These are phyloP conservation scores for Scrobipalpa costella DNA, from an alignment of 2,888 invertebrate genomes.

Conservation along the genomic window DNA sequence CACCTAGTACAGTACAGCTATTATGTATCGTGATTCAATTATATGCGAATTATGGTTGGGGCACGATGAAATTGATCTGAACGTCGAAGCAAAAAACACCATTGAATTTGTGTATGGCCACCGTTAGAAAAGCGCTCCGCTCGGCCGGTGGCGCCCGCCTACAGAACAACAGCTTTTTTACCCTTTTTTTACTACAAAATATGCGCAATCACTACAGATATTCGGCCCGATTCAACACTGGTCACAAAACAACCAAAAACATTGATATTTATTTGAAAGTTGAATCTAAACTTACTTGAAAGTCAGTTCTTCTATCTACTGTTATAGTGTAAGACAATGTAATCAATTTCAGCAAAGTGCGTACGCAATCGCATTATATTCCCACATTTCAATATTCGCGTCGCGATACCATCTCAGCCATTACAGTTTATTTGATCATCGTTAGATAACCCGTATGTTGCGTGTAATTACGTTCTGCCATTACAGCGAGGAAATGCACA, in stretches of 20 bases:
- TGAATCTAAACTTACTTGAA: background rate
- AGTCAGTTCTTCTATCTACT: background rate
- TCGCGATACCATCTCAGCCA: conserved; percentile 20
- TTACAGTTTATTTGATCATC: conserved; percentile 41
- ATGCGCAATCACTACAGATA: conserved; percentile 15
- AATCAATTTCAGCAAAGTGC: background rate
- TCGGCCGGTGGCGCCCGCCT: conserved; percentile 50
- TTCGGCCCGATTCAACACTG: conserved; percentile 4
- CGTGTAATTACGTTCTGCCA: conserved; percentile 55
- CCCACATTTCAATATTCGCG: conserved; percentile 26
- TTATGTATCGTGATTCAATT: conserved; percentile 58
- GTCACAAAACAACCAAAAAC: conserved; percentile 13
- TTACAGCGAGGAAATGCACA: conserved; percentile 54
- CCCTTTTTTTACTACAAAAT: conserved; percentile 7
- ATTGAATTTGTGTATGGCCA: conserved; percentile 68
- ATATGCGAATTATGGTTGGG: conserved; percentile 61
- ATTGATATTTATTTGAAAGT: conserved; percentile 24
- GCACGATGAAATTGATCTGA: conserved; percentile 55
- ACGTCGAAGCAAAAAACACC: conserved; percentile 61
- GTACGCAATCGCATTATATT: conserved; percentile 7
- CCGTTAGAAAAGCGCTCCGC: conserved; percentile 58
- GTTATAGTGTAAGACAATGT: background rate
- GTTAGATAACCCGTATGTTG: conserved; percentile 47
- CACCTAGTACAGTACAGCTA: background rate
- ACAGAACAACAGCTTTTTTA: conserved; percentile 7